Conservation (phyloP, 2,113 vertebrate genomes). For the Dinomys branickii region DNA sequence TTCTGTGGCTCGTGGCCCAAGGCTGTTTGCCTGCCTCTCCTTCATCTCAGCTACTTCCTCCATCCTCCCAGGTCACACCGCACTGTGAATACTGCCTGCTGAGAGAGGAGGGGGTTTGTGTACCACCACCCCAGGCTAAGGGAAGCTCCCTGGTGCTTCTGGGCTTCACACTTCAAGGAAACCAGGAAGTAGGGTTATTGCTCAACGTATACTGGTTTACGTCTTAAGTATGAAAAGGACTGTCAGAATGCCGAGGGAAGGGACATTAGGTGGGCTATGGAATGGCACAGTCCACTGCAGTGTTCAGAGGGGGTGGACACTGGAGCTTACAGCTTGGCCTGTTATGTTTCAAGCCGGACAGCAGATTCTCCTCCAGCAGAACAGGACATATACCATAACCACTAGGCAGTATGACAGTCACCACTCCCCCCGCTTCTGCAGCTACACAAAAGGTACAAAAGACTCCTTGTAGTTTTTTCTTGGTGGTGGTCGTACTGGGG, state of each 20-base stretch:
- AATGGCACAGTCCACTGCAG: background rate
- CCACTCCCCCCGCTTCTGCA: accelerated
- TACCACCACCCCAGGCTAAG: background rate
- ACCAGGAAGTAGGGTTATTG: slow-evolving; percentile 59
- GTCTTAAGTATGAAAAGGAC: background rate
- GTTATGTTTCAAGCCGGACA: background rate
- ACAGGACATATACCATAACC: background rate
- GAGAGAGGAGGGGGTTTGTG: background rate
- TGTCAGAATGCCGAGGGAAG: background rate
- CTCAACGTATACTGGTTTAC: background rate
- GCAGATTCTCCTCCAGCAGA: background rate
- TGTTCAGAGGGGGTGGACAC: background rate
- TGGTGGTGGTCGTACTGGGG: background rate
- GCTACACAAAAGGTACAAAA: background rate
- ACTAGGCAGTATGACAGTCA: background rate
- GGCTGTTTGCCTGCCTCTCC: slow-evolving; percentile 55
- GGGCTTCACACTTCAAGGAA: slow-evolving; percentile 8
- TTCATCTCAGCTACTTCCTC: slow-evolving; percentile 13
- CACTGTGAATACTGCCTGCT: slow-evolving; percentile 5
- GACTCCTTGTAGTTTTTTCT: background rate
- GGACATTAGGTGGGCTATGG: background rate
- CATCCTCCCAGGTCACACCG: slow-evolving; percentile 25
- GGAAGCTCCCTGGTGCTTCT: background rate
- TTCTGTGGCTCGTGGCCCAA: background rate
- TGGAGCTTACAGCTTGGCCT: background rate